Percentiles rank a stretch among this genome's conserved stretches.
These are phyloP conservation scores for Cephus nigrinus DNA, from an alignment of 2,888 invertebrate species.

Conservation along the genomic window DNA sequence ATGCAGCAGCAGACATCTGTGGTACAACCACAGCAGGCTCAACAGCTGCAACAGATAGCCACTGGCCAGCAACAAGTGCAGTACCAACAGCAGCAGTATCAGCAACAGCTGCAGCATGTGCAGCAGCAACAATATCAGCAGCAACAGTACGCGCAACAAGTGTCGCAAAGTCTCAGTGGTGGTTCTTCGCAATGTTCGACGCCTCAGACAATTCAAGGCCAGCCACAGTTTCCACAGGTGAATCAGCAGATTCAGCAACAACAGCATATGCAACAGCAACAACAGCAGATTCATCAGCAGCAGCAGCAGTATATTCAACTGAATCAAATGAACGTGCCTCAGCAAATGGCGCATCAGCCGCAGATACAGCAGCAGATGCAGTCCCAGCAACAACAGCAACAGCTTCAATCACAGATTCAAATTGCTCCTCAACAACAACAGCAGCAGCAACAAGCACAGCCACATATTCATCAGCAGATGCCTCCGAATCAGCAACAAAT, in stretches of 20 bases:
- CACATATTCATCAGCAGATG: constrained; percentile 31
- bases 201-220: constrained; percentile 61
- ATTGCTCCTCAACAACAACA: constrained; percentile 42
- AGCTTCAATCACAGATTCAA: constrained; percentile 23
- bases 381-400: constrained; percentile 46
- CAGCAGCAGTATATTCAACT: constrained; percentile 65
- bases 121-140: constrained; percentile 56
- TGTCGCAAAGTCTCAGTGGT: constrained; percentile 47
- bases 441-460: constrained; percentile 40
- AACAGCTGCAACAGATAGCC: constrained; percentile 64
- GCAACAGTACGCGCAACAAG: constrained; percentile 51
- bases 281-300: constrained; percentile 69
- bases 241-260: constrained; percentile 43
- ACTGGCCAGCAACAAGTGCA: constrained; percentile 67
- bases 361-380: constrained; percentile 68
- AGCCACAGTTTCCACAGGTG: constrained; percentile 58
- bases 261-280: constrained; percentile 64
- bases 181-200: constrained; percentile 61
- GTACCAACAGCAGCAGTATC: constrained; percentile 58
- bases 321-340: constrained; percentile 70
- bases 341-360: constrained; percentile 69
- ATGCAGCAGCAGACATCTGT: constrained; percentile 59
- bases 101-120: constrained; percentile 58
- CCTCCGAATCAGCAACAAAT: constrained; percentile 45
- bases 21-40: constrained; percentile 58